Conservation (phyloP, 2,888 invertebrate species). For the Habroteleia sp. region DNA sequence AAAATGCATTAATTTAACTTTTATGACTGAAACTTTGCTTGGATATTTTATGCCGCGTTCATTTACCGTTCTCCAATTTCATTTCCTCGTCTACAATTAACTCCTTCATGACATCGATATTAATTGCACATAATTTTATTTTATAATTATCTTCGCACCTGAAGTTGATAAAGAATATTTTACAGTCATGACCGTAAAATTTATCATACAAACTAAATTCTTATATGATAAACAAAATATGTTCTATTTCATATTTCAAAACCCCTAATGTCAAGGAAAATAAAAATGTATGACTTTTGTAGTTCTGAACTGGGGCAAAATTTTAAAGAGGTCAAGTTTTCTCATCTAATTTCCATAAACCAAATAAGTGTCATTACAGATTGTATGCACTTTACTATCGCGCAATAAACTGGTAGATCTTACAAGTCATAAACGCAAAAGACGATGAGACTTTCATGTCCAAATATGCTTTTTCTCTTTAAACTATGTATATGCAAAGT, state of each 20-base stretch:
- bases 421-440: slow-evolving; percentile 24
- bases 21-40: slow-evolving; percentile 17
- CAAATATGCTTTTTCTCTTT: slow-evolving; percentile 34
- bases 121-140: slow-evolving; percentile 34
- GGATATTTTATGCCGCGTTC: slow-evolving; percentile 4
- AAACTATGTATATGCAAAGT: slow-evolving; percentile 28
- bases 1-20: no score
- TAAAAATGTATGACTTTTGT: no score
- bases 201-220: slow-evolving; percentile 1
- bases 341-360: slow-evolving; percentile 3
- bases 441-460: slow-evolving; percentile 44
- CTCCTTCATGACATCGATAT: slow-evolving; percentile 20
- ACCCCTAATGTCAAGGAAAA: no score
- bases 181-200: slow-evolving; percentile 3
- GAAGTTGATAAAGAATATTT: slow-evolving; percentile 17
- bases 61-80: slow-evolving; percentile 34
- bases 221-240: background rate
- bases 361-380: slow-evolving; percentile 28
- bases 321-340: slow-evolving; percentile 4
- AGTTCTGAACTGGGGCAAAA: background rate
- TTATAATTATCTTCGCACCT: slow-evolving; percentile 29
- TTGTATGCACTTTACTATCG: slow-evolving; percentile 25
- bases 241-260: no score
- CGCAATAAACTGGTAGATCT: slow-evolving; percentile 25
- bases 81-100: slow-evolving; percentile 32